Percentiles rank a stretch among this genome's conserved stretches.
Conservation (phyloP, 2,797 vertebrate species). For the Gouania willdenowi region DNA sequence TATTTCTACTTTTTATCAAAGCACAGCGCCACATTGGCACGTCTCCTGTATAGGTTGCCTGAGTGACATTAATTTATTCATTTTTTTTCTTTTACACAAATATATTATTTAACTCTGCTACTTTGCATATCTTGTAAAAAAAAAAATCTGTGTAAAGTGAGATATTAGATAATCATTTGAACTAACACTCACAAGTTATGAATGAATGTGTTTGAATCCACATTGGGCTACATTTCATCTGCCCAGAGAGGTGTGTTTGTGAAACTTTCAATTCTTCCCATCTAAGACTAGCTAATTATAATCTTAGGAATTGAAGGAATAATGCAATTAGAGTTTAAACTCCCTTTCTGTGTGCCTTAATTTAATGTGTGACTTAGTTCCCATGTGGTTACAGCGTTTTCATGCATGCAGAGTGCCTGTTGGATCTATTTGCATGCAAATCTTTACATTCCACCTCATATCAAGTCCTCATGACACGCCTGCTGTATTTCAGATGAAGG, state of each 20-base stretch:
- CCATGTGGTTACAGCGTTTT: conserved; percentile 51
- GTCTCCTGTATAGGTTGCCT: no score
- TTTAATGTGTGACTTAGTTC: conserved; percentile 24
- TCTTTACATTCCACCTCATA: conserved; percentile 60
- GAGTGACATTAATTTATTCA: no score
- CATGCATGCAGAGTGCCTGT: conserved; percentile 56
- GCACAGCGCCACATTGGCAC: no score
- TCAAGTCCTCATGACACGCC: conserved; percentile 64
- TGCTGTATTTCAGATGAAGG: conserved; percentile 50
- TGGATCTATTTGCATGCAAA: conserved; percentile 72
- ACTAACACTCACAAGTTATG: conserved; percentile 32
- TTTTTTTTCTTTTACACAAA: no score
- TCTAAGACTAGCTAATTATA: conserved; percentile 36
- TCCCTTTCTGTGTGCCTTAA: conserved; percentile 9
- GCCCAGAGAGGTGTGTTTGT: not conserved
- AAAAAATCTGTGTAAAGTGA: no score
- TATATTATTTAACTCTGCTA: no score
- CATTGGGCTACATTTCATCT: conserved; percentile 1
- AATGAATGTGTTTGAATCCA: conserved; percentile 9
- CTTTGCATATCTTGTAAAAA: no score
- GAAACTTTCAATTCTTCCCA: conserved; percentile 6
- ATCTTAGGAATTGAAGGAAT: conserved; percentile 24
- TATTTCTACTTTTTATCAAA: no score
- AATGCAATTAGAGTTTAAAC: no score
- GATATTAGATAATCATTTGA: no score